These are phyloP conservation scores for Andrena bucephala DNA, from an alignment of 2,888 invertebrate species.

Conservation along the genomic window DNA sequence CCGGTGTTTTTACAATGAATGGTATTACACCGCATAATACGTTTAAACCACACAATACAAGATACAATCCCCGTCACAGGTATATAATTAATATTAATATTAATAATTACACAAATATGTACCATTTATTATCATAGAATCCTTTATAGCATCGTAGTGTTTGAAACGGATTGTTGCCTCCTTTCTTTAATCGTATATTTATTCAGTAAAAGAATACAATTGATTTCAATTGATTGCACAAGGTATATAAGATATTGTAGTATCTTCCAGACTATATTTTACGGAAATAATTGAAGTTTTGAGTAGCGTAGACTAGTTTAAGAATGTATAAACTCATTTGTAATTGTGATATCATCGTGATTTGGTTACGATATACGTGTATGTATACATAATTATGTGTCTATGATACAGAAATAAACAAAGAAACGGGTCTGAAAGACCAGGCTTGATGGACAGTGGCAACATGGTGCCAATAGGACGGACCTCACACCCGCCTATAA, in stretches of 20 bases:
- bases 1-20: slow-evolving; percentile 90
- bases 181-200: background rate
- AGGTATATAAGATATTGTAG: background rate
- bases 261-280: background rate
- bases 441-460: slow-evolving; percentile 75
- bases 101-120: slow-evolving; percentile 18
- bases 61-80: slow-evolving; percentile 84
- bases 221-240: too few relatives aligned
- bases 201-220: background rate
- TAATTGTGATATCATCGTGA: background rate
- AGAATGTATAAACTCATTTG: background rate
- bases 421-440: slow-evolving; percentile 82
- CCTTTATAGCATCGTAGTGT: background rate
- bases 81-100: slow-evolving; percentile 59
- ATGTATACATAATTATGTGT: background rate
- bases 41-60: slow-evolving; percentile 87
- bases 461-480: slow-evolving; percentile 81
- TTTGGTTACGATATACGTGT: background rate
- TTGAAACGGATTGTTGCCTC: background rate
- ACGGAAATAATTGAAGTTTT: background rate
- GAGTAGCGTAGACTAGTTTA: background rate
- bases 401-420: slow-evolving; percentile 80
- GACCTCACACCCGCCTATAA: slow-evolving; percentile 79
- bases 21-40: slow-evolving; percentile 90
- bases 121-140: background rate